Conservation (phyloP, 2,888 invertebrate species). For the Carterocephalus palaemon region DNA sequence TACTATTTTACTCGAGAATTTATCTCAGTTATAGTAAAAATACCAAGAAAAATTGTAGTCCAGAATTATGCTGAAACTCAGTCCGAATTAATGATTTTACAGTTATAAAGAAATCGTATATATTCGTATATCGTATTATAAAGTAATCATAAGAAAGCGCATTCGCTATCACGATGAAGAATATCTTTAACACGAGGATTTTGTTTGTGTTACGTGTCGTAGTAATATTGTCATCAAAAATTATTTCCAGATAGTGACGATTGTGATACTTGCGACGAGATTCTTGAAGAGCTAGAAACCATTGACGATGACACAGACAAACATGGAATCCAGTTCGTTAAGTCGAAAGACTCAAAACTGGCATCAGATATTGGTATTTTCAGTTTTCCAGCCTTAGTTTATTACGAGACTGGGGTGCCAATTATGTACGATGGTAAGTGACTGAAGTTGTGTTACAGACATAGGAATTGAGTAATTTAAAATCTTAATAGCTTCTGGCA, state of each 20-base stretch:
- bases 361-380: constrained; percentile 95
- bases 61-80: no score
- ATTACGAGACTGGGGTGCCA: constrained; percentile 95
- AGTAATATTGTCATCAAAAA: no score
- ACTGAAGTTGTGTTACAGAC: no score
- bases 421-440: constrained; percentile 96
- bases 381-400: constrained; percentile 94
- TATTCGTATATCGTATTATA: no score
- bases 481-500: neutral
- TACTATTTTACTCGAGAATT: constrained; percentile 9
- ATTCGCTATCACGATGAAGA: no score
- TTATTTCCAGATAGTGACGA: constrained; percentile 85
- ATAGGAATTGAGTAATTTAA: no score
- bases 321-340: constrained; percentile 95
- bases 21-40: no score
- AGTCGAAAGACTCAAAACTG: constrained; percentile 92
- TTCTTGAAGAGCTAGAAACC: constrained; percentile 92
- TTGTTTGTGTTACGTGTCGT: no score
- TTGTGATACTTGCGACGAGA: constrained; percentile 90
- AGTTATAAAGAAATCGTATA: no score
- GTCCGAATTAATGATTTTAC: neutral
- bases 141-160: no score
- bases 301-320: constrained; percentile 96
- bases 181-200: no score
- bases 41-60: no score